phyloP scores from a whole-genome alignment of 2,888 invertebrate genomes.

The Drosophila kanekoi region DNA sequence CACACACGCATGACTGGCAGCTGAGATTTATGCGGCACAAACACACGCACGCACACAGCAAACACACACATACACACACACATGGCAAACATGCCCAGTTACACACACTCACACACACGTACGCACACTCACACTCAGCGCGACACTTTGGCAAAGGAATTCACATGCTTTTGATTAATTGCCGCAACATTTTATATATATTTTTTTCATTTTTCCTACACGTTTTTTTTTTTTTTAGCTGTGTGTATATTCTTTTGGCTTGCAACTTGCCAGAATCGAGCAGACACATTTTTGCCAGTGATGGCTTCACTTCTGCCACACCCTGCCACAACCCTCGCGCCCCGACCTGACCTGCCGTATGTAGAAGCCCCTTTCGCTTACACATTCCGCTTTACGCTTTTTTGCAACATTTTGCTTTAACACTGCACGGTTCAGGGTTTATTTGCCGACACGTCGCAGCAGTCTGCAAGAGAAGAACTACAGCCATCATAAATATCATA shows the following conservation, averaged over 20 bases:
- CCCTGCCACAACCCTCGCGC: background rate
- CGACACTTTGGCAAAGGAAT: slow-evolving; percentile 69
- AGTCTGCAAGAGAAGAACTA: slow-evolving; percentile 38
- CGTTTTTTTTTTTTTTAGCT: slow-evolving; percentile 7
- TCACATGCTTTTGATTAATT: slow-evolving; percentile 81
- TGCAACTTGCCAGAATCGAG: slow-evolving; percentile 36
- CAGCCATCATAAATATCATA: slow-evolving; percentile 75
- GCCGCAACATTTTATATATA: slow-evolving; percentile 74
- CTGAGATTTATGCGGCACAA: slow-evolving; percentile 73
- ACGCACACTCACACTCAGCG: slow-evolving; percentile 33
- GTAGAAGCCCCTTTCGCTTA: background rate
- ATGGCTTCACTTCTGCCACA: slow-evolving; percentile 64
- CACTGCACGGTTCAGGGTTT: slow-evolving; percentile 63
- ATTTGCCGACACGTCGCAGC: slow-evolving; percentile 77
- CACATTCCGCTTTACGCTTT: slow-evolving; percentile 46
- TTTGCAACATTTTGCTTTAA: slow-evolving; percentile 60
- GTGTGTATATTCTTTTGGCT: slow-evolving; percentile 20
- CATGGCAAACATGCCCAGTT: slow-evolving; percentile 22
- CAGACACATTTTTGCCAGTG: slow-evolving; percentile 60
- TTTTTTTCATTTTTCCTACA: slow-evolving; percentile 21
- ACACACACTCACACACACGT: slow-evolving; percentile 30
- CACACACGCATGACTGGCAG: slow-evolving; percentile 63
- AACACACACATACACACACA: slow-evolving; percentile 21
- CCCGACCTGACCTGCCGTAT: slow-evolving; percentile 9
- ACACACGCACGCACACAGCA: slow-evolving; percentile 4